Evolutionary conservation across 1,140 invertebrate species (phyloP).

Genomic region (Diachasmimorpha longicaudata): DNA sequence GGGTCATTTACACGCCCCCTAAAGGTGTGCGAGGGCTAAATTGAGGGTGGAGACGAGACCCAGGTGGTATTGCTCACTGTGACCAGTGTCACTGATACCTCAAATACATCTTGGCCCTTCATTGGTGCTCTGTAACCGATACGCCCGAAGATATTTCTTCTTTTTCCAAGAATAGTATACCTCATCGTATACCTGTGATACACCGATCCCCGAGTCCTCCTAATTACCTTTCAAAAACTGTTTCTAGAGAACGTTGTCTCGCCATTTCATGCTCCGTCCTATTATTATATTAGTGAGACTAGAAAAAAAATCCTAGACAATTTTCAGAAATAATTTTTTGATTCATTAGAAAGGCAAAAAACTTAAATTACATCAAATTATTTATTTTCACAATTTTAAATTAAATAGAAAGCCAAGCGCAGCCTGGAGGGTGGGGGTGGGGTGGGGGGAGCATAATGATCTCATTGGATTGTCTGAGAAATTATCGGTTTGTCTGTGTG

Average conservation of each 20-base stretch:
- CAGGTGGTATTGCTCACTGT: constrained; percentile 36
- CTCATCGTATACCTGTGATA: not conserved
- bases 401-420: not conserved
- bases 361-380: not conserved
- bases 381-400: not conserved
- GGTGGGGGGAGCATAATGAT: not conserved
- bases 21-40: not conserved
- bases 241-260: not conserved
- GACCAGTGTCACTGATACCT: constrained; percentile 41
- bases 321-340: not conserved
- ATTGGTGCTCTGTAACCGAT: constrained; percentile 43
- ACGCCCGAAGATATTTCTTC: constrained; percentile 16
- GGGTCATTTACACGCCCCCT: not conserved
- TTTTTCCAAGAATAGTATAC: not conserved
- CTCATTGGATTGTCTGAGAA: not conserved
- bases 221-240: not conserved
- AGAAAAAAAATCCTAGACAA: not conserved
- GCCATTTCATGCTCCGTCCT: not conserved
- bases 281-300: not conserved
- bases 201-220: not conserved
- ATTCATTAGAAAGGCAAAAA: not conserved
- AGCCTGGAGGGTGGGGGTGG: too few relatives aligned
- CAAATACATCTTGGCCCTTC: constrained; percentile 38
- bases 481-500: too few relatives aligned
- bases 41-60: constrained; percentile 30